phyloP scores from a whole-genome alignment of 2,797 vertebrate species.

The Phrynocephalus forsythii region DNA sequence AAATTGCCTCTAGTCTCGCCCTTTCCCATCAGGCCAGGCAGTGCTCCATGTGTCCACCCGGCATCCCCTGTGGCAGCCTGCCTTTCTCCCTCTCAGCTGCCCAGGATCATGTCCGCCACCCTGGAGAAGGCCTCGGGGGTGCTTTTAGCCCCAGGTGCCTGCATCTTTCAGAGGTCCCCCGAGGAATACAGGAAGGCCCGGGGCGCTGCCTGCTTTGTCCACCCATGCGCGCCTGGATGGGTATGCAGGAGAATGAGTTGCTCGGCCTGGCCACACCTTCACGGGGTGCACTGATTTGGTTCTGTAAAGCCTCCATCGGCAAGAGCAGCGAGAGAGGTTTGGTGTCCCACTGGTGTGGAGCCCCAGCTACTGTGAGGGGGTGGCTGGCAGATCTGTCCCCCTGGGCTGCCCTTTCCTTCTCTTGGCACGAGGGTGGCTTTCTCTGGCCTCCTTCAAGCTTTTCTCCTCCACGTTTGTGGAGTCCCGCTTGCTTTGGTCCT shows the following conservation, averaged over 20 bases:
- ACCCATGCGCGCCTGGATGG: neutral
- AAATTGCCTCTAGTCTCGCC: neutral
- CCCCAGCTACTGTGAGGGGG: conserved; percentile 80
- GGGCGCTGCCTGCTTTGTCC: neutral
- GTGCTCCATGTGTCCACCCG: fast-evolving
- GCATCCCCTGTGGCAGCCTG: conserved; percentile 19
- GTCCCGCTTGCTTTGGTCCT: conserved; percentile 78
- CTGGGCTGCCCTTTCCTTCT: conserved; percentile 85
- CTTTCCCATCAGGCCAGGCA: neutral
- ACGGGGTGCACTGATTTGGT: conserved; percentile 81
- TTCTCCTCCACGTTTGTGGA: conserved; percentile 73
- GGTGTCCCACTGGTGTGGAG: conserved; percentile 44
- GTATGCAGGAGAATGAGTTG: conserved; percentile 10
- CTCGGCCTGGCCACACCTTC: conserved; percentile 45
- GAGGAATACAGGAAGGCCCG: neutral
- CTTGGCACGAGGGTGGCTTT: conserved; percentile 77
- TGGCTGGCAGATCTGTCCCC: conserved; percentile 76
- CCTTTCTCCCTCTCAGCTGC: conserved; percentile 12
- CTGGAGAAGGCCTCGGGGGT: neutral
- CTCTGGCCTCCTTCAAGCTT: conserved; percentile 77
- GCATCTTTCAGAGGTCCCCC: neutral
- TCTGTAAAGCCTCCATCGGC: conserved; percentile 81
- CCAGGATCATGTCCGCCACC: neutral
- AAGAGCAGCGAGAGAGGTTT: conserved; percentile 85
- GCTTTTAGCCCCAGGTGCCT: neutral